Conservation (phyloP, 2,797 vertebrate genomes). For the Cryptoblepharus egeriae region DNA sequence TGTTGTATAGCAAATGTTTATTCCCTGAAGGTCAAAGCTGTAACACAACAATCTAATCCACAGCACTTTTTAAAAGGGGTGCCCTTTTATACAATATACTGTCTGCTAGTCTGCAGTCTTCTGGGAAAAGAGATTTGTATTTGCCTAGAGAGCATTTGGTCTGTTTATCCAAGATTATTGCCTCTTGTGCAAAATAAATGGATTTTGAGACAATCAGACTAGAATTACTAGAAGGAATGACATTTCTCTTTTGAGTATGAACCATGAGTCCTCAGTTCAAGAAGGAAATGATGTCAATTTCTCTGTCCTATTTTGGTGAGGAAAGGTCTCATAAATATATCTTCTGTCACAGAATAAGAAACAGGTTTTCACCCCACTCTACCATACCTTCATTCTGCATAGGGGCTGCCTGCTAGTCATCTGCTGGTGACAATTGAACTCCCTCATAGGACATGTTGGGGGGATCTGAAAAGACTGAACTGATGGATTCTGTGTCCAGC, state of each 20-base stretch:
- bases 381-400: background rate
- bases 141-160: background rate
- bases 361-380: no score
- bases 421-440: background rate
- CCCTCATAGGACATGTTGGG: slow-evolving; percentile 81
- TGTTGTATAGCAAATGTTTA: slow-evolving; percentile 14
- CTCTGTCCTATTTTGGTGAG: background rate
- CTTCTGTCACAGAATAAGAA: background rate
- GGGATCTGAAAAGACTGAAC: slow-evolving; percentile 86
- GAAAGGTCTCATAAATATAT: background rate
- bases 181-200: background rate
- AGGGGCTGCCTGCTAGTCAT: slow-evolving; percentile 10
- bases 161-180: background rate
- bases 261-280: slow-evolving; percentile 8
- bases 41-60: slow-evolving; percentile 12
- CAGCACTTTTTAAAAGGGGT: slow-evolving; percentile 1
- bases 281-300: accelerated
- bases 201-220: background rate
- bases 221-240: background rate
- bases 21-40: slow-evolving; percentile 18
- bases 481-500: slow-evolving; percentile 82
- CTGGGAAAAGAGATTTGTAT: no score
- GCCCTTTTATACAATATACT: background rate
- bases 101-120: background rate
- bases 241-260: background rate